Evolutionary conservation across 2,888 invertebrate genomes (phyloP).

Genomic region (Polydrusus tereticollis): DNA sequence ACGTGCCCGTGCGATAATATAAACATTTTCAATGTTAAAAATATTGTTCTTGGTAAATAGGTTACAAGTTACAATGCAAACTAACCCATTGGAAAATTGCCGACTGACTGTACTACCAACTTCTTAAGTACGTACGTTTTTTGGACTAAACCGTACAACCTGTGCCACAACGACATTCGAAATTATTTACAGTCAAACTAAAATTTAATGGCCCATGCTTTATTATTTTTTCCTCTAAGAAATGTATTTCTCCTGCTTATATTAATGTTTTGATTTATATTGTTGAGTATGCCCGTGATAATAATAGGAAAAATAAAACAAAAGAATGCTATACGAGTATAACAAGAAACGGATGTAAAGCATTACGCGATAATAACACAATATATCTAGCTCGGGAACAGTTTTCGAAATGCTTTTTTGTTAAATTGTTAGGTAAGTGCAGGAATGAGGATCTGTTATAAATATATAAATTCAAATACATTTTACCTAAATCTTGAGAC

Average conservation of each 20-base stretch:
- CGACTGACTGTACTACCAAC: too few relatives aligned
- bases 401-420: slow-evolving; percentile 3
- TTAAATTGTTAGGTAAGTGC: too few relatives aligned
- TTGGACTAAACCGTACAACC: too few relatives aligned
- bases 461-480: too few relatives aligned
- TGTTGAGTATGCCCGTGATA: slow-evolving; percentile 6
- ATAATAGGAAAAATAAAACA: slow-evolving; percentile 17
- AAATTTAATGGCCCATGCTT: neutral
- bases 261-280: slow-evolving; percentile 16
- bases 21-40: too few relatives aligned
- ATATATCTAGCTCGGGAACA: slow-evolving; percentile 7
- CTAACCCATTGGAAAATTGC: too few relatives aligned
- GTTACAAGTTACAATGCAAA: too few relatives aligned
- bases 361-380: slow-evolving; percentile 28
- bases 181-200: neutral
- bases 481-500: too few relatives aligned
- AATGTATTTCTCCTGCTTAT: slow-evolving; percentile 5
- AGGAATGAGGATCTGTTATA: too few relatives aligned
- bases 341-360: slow-evolving; percentile 28
- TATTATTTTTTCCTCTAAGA: neutral
- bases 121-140: too few relatives aligned
- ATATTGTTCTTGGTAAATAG: too few relatives aligned
- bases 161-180: neutral
- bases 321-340: neutral
- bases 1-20: too few relatives aligned